Conservation (phyloP, 2,113 vertebrate species). For the Leiothrix lutea region DNA sequence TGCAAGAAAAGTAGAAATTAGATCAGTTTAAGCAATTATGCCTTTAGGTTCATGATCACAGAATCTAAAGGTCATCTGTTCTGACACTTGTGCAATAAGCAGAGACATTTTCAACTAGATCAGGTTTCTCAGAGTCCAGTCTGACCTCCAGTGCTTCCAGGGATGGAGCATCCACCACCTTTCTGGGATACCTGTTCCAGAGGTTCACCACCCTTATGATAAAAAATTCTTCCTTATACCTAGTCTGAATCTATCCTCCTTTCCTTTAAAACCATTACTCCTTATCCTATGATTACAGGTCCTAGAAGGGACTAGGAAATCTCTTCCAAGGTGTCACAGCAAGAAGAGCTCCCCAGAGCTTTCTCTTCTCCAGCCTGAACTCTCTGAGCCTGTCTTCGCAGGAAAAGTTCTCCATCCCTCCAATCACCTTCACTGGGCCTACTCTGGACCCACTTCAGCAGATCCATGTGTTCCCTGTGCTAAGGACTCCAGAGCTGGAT, state of each 20-base stretch:
- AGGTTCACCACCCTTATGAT: background rate
- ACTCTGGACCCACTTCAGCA: background rate
- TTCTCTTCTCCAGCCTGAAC: background rate
- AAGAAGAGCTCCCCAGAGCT: background rate
- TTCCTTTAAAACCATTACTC: background rate
- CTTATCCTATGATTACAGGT: background rate
- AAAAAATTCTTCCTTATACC: background rate
- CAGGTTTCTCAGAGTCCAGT: background rate
- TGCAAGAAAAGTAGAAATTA: background rate
- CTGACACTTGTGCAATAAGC: background rate
- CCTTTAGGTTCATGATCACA: background rate
- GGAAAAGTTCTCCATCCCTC: background rate
- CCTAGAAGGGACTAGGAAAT: background rate
- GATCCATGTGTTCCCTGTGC: background rate
- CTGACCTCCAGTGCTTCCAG: background rate
- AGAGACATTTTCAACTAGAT: background rate
- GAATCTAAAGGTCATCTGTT: background rate
- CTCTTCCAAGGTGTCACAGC: background rate
- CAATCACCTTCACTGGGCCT: background rate
- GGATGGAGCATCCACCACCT: background rate
- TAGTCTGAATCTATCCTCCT: background rate
- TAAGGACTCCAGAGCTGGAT: background rate
- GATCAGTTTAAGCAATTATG: background rate
- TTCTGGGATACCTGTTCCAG: background rate
- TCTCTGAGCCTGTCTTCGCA: background rate